Evolutionary conservation across 2,888 invertebrate species (phyloP).

Genomic region (Eudasyphora cyanicolor): DNA sequence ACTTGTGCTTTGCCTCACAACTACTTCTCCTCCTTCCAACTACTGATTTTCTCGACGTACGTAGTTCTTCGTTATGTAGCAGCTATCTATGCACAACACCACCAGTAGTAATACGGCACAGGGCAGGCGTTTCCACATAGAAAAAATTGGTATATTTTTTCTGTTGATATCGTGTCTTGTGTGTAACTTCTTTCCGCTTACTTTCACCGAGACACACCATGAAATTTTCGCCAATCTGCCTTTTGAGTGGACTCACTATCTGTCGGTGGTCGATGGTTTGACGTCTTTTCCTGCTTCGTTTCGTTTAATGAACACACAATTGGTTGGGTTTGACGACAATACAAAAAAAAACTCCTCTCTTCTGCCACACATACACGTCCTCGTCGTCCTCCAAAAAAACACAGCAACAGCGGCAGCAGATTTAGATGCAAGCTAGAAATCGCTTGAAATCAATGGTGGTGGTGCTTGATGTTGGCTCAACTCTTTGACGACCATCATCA

Average conservation of each 20-base stretch:
- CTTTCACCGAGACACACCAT: conserved; percentile 59
- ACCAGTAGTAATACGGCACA: too few species aligned
- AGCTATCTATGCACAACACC: conserved; percentile 45
- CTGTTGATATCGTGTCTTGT: not conserved
- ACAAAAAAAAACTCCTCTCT: not conserved
- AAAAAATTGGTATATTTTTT: conserved; percentile 40
- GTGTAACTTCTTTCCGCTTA: conserved; percentile 61
- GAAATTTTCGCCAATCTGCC: conserved; percentile 41
- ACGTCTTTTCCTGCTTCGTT: not conserved
- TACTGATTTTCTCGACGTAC: conserved; percentile 16
- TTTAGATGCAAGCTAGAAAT: not conserved
- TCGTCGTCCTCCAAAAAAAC: too few species aligned
- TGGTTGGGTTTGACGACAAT: too few species aligned
- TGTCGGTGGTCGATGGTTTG: not conserved
- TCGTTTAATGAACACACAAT: not conserved
- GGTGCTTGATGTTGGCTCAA: not conserved
- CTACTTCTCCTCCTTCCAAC: conserved; percentile 30
- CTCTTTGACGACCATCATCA: conserved; percentile 31
- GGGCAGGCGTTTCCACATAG: conserved; percentile 63
- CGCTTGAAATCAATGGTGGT: not conserved
- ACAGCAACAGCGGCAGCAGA: not conserved
- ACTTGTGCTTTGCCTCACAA: conserved; percentile 36
- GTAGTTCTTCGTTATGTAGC: conserved; percentile 28
- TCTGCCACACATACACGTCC: too few species aligned
- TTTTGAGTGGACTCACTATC: not conserved